Evolutionary conservation across 2,888 invertebrate genomes (phyloP).

Genomic region (Catonia carolina): DNA sequence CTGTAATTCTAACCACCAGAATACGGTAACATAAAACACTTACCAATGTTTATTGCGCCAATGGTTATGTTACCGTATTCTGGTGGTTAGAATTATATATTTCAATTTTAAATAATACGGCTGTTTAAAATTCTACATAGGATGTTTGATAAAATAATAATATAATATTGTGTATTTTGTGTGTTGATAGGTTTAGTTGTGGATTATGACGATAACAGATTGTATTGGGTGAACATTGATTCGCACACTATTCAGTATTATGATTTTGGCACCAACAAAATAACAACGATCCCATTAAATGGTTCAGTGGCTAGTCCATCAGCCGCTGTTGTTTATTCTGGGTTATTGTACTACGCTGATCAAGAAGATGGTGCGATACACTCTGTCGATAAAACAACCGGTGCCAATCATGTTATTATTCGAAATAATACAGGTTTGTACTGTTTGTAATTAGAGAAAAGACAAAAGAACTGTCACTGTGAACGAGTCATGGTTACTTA

Average conservation of each 20-base stretch:
- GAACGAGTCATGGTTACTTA: too few species aligned
- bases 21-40: too few species aligned
- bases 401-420: slow-evolving; percentile 46
- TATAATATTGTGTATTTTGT: too few species aligned
- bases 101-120: too few species aligned
- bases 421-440: slow-evolving; percentile 53
- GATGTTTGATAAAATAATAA: too few species aligned
- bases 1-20: too few species aligned
- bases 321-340: slow-evolving; percentile 61
- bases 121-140: too few species aligned
- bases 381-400: slow-evolving; percentile 53
- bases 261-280: slow-evolving; percentile 45
- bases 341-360: slow-evolving; percentile 61
- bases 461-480: too few species aligned
- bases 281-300: slow-evolving; percentile 36
- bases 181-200: slow-evolving; percentile 51
- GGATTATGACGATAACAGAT: slow-evolving; percentile 51
- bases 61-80: too few species aligned
- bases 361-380: slow-evolving; percentile 55
- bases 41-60: too few species aligned
- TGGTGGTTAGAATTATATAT: too few species aligned
- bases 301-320: slow-evolving; percentile 43
- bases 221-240: slow-evolving; percentile 65
- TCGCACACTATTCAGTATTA: slow-evolving; percentile 56
- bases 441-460: too few species aligned